phyloP scores from a whole-genome alignment of 2,888 invertebrate genomes.

The Operophtera brumata region DNA sequence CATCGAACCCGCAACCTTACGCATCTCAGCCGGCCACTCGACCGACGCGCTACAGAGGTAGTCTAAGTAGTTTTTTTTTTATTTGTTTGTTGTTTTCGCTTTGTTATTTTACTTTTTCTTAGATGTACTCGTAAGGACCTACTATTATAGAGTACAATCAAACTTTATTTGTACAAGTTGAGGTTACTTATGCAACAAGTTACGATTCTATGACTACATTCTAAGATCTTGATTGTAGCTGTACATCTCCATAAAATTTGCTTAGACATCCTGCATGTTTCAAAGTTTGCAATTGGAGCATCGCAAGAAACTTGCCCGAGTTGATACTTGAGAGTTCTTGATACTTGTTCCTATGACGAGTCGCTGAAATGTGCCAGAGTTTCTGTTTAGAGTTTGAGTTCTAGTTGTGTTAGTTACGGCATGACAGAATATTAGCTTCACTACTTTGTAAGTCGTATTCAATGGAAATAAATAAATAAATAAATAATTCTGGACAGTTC shows the following conservation, averaged over 20 bases:
- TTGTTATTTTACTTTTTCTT: too few species aligned
- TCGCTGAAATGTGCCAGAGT: constrained; percentile 12
- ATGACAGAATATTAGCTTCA: background rate
- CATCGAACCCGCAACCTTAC: too few species aligned
- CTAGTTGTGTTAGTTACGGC: constrained; percentile 9
- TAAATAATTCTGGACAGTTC: too few species aligned
- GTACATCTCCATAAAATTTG: constrained; percentile 18
- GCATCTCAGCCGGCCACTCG: too few species aligned
- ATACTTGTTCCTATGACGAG: constrained; percentile 16
- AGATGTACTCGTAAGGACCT: too few species aligned
- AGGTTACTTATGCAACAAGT: background rate
- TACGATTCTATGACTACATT: background rate
- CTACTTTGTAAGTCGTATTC: too few species aligned
- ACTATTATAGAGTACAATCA: too few species aligned
- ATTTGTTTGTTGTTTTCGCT: too few species aligned
- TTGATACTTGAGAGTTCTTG: constrained; percentile 22
- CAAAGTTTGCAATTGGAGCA: constrained; percentile 22
- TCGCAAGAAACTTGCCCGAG: constrained; percentile 14
- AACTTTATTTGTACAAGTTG: too few species aligned
- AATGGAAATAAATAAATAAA: too few species aligned
- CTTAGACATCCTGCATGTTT: constrained; percentile 7
- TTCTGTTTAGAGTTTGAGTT: constrained; percentile 12
- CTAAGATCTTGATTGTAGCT: constrained; percentile 11
- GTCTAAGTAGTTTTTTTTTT: too few species aligned
- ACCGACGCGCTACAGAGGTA: too few species aligned